Base-by-base conservation (phyloP, 2,113 vertebrate species). In the Chaetodon auriga region DNA sequence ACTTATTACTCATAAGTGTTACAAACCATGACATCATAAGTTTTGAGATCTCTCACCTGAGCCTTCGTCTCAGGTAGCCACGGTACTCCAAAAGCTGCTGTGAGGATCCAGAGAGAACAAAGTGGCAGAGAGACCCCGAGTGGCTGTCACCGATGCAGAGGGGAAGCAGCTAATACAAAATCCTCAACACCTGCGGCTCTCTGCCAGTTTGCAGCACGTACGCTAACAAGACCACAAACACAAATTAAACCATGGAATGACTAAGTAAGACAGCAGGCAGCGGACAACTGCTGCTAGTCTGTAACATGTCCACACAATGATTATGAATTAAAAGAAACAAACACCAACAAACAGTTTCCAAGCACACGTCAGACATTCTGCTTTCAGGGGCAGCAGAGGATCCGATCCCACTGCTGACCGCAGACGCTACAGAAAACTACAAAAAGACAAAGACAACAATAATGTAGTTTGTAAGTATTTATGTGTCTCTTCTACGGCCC, bases 191-290 rank as follows among this genome's bases (percentile, higher is more conserved):
- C 83, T 57, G 51, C 49, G 68, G 63, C 83, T 76, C 80, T 84
- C 73, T 70, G 61, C 70, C 86, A 68, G 68, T 75, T 45, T 78
- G 63, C 76, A 60, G 54, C 49, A 80, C 19, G 57, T 48, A 87
- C 55, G 46, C 85, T 14, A 72, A 77, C 62, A 65, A 81, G 38
- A 86, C 65, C 46, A 90, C n/a, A 69, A 61, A 92, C 83, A 85
- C 76, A 88, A 89, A 91, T 57, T 23, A 78, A 85, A 92, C 51
- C 68, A 86, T 87, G 92, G 92, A 95, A 94, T 93, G 92, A 90
- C 45, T 72, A 70, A 80, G 54, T 78, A 72, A 82, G 76, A 66
- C 57, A 71, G 80, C 68, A 80, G 72, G 87, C 69, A 23, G 53
- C 10, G 54, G 43, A 81, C 49, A 41, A 74, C 84, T 55, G 84